Conservation (phyloP, 2,113 vertebrate genomes). For the Notiomystis cincta region DNA sequence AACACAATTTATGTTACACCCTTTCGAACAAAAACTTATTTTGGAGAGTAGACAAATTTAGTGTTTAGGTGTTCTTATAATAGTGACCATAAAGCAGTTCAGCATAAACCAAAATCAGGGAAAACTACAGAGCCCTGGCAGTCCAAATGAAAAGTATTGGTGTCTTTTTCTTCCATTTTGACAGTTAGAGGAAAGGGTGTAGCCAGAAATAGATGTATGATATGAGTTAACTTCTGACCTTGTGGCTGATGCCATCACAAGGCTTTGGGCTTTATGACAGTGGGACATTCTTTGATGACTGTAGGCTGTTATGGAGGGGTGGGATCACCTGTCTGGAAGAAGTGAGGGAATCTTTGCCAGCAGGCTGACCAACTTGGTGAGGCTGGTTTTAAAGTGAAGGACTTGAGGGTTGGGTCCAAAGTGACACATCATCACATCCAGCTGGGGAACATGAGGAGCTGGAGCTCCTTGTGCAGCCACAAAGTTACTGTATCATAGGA, state of each 20-base stretch:
- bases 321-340: background rate
- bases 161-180: background rate
- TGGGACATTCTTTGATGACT: background rate
- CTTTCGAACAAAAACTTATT: background rate
- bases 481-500: background rate
- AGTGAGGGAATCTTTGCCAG: background rate
- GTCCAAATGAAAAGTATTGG: background rate
- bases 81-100: background rate
- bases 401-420: background rate
- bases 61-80: background rate
- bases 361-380: background rate
- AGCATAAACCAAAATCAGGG: background rate
- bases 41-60: background rate
- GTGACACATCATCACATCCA: background rate
- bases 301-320: background rate
- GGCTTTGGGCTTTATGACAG: background rate
- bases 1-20: background rate
- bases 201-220: background rate
- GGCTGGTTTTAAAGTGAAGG: background rate
- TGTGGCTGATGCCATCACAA: background rate
- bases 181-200: background rate
- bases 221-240: background rate
- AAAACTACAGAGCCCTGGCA: background rate
- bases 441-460: background rate
- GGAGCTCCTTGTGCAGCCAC: background rate